Conservation (phyloP, 2,797 vertebrate species). For the Percopsis omiscomaycus region DNA sequence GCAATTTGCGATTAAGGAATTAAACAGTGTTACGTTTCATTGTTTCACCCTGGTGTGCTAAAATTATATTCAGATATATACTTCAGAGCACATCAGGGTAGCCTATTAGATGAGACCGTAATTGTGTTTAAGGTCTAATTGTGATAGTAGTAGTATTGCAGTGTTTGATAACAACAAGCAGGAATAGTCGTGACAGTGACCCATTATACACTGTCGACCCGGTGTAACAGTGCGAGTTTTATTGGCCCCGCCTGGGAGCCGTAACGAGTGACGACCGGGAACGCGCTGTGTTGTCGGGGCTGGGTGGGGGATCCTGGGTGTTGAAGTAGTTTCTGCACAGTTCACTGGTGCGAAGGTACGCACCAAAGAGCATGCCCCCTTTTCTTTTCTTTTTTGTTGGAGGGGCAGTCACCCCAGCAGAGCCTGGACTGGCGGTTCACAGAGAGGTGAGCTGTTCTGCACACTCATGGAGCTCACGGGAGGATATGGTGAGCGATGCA, state of each 20-base stretch:
- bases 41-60: too few species aligned
- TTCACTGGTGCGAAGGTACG: constrained; percentile 71
- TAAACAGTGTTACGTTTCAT: too few species aligned
- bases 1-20: too few species aligned
- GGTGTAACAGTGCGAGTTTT: constrained; percentile 73
- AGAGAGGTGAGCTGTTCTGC: constrained; percentile 72
- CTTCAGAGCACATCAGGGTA: too few species aligned
- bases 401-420: constrained; percentile 53
- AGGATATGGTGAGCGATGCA: not conserved
- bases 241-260: constrained; percentile 67
- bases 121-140: not conserved
- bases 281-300: constrained; percentile 64
- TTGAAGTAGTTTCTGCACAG: constrained; percentile 55
- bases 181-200: constrained; percentile 64
- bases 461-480: constrained; percentile 50
- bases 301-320: constrained; percentile 13
- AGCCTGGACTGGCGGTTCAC: constrained; percentile 70
- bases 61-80: too few species aligned
- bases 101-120: too few species aligned
- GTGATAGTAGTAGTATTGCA: constrained; percentile 23
- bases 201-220: constrained; percentile 81
- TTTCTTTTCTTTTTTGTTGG: constrained; percentile 11
- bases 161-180: constrained; percentile 63
- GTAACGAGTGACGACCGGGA: constrained; percentile 73
- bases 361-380: constrained; percentile 22